Percentiles rank a stretch among this genome's conserved stretches.
phyloP scores from a whole-genome alignment of 1,140 invertebrate species.

The Anoplolepis gracilipes region DNA sequence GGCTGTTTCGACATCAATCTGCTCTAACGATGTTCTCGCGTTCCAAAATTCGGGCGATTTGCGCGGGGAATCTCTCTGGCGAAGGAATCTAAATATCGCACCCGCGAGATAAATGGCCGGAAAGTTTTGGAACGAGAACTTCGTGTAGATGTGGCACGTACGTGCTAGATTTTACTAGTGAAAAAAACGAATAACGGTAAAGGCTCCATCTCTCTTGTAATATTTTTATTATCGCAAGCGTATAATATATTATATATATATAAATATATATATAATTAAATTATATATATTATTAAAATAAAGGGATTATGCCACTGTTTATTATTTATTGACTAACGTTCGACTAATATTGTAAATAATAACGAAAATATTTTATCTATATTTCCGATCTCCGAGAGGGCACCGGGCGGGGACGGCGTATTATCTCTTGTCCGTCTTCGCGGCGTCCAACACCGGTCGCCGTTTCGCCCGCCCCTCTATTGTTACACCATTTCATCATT shows the following conservation, averaged over 20 bases:
- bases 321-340: slow-evolving; percentile 85
- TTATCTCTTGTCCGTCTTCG: slow-evolving; percentile 79
- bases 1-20: slow-evolving; percentile 76
- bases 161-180: slow-evolving; percentile 71
- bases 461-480: slow-evolving; percentile 82
- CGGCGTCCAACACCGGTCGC: slow-evolving; percentile 73
- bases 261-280: slow-evolving; percentile 69
- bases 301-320: slow-evolving; percentile 83
- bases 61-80: neutral
- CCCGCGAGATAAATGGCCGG: neutral
- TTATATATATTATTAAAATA: slow-evolving; percentile 78
- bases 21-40: slow-evolving; percentile 66
- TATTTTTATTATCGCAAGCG: slow-evolving; percentile 85
- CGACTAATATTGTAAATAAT: slow-evolving; percentile 86
- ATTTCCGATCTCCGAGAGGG: slow-evolving; percentile 83
- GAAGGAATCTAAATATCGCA: neutral
- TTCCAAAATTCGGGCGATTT: slow-evolving; percentile 66
- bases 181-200: slow-evolving; percentile 79
- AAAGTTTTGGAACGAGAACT: slow-evolving; percentile 58
- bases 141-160: slow-evolving; percentile 42
- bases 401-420: slow-evolving; percentile 75
- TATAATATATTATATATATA: slow-evolving; percentile 74
- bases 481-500: slow-evolving; percentile 87
- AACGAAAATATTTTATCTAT: slow-evolving; percentile 86
- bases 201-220: slow-evolving; percentile 85